These are phyloP conservation scores for Podarcis lilfordi DNA, from an alignment of 2,797 vertebrate genomes.

Conservation along the genomic window DNA sequence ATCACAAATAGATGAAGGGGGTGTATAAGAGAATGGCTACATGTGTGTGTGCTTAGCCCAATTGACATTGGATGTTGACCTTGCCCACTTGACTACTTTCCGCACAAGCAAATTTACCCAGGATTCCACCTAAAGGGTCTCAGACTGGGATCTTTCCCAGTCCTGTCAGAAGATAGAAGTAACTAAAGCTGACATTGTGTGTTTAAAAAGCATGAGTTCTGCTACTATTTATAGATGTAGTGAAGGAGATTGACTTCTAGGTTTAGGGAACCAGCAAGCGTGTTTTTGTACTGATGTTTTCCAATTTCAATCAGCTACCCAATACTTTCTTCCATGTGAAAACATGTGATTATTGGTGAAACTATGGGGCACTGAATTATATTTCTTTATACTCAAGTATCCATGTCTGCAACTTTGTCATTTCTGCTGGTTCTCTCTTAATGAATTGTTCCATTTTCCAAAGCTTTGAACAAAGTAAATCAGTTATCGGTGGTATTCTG, in stretches of 20 bases:
- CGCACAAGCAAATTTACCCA: not conserved
- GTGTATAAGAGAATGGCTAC: too few relatives aligned
- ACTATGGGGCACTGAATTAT: not conserved
- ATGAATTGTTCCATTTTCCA: not conserved
- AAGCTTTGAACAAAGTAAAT: not conserved
- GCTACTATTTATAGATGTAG: not conserved
- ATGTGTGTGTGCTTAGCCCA: too few relatives aligned
- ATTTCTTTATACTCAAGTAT: not conserved
- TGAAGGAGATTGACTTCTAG: not conserved
- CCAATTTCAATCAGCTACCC: not conserved
- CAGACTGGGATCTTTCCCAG: not conserved
- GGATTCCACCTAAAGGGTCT: not conserved
- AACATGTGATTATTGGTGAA: not conserved
- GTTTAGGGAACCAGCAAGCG: not conserved
- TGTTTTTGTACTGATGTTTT: not conserved
- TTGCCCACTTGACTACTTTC: too few relatives aligned
- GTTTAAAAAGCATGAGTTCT: not conserved
- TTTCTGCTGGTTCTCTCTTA: rapidly evolving
- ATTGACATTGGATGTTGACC: too few relatives aligned
- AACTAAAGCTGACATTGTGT: not conserved
- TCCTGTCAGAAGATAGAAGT: not conserved
- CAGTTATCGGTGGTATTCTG: rapidly evolving
- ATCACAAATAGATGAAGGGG: too few relatives aligned
- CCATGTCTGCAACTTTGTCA: not conserved
- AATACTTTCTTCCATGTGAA: not conserved